A percentile compares a stretch with the other conserved stretches of the same genome.
phyloP scores from a whole-genome alignment of 2,797 vertebrate genomes.

The Chelon auratus region DNA sequence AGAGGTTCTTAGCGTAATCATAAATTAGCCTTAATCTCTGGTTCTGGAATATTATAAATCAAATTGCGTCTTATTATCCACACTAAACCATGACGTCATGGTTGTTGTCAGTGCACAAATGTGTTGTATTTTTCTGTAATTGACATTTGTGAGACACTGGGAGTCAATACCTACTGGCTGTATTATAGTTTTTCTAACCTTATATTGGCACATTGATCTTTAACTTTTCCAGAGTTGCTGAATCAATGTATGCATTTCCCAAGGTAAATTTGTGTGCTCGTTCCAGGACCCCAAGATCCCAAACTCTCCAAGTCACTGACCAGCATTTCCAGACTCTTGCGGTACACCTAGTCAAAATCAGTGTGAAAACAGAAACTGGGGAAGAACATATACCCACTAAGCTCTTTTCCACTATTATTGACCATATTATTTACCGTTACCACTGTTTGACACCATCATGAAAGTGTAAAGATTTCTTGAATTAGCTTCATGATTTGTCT shows the following conservation, averaged over 20 bases:
- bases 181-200: not conserved
- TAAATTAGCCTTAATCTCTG: constrained; percentile 16
- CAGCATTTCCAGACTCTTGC: not conserved
- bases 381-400: no score
- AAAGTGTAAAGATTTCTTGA: not conserved
- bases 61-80: not conserved
- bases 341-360: not conserved
- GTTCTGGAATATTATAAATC: constrained; percentile 4
- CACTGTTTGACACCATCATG: not conserved
- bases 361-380: not conserved
- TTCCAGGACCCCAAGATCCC: not conserved
- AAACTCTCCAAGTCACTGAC: not conserved
- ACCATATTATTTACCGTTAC: not conserved
- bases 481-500: not conserved
- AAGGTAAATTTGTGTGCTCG: not conserved
- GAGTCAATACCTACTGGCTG: not conserved
- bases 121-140: not conserved
- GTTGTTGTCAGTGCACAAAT: not conserved
- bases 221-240: constrained; percentile 2
- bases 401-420: not conserved
- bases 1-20: constrained; percentile 1
- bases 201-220: constrained; percentile 28
- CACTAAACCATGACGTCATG: not conserved
- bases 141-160: not conserved
- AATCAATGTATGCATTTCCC: constrained; percentile 14